phyloP scores from a whole-genome alignment of 2,888 invertebrate genomes.

The Tupiocoris notatus region DNA sequence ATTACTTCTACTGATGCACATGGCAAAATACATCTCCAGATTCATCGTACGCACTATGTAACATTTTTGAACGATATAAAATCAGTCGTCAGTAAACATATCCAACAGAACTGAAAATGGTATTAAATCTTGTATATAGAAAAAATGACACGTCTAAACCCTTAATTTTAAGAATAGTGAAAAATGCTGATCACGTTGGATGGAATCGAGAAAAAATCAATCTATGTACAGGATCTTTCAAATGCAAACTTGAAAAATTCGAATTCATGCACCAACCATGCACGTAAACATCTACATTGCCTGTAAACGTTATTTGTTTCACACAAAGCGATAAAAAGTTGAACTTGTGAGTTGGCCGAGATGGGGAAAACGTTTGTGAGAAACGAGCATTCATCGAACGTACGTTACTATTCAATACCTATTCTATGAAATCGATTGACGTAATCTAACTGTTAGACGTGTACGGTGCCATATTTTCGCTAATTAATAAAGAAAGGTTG shows the following conservation, averaged over 20 bases:
- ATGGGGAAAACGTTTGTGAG: not conserved
- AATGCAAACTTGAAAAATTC: not conserved
- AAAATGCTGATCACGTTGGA: not conserved
- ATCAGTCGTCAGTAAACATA: no score
- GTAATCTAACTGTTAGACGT: no score
- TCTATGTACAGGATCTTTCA: not conserved
- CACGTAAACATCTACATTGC: slow-evolving; percentile 20
- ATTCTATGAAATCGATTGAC: no score
- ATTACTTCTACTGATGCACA: no score
- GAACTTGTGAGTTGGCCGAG: not conserved
- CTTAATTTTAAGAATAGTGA: no score
- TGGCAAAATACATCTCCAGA: no score
- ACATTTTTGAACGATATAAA: no score
- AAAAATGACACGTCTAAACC: no score
- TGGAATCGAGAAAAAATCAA: not conserved
- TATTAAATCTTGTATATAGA: no score
- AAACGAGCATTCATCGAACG: slow-evolving; percentile 21
- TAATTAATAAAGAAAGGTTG: not conserved
- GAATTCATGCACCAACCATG: slow-evolving; percentile 27
- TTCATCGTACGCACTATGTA: no score
- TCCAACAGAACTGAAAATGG: no score
- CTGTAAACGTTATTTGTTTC: not conserved
- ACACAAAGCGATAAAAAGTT: slow-evolving; percentile 18
- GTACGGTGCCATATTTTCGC: not conserved
- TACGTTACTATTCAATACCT: no score